phyloP scores from a whole-genome alignment of 2,888 invertebrate species.

The Drosophila kambysellisi region DNA sequence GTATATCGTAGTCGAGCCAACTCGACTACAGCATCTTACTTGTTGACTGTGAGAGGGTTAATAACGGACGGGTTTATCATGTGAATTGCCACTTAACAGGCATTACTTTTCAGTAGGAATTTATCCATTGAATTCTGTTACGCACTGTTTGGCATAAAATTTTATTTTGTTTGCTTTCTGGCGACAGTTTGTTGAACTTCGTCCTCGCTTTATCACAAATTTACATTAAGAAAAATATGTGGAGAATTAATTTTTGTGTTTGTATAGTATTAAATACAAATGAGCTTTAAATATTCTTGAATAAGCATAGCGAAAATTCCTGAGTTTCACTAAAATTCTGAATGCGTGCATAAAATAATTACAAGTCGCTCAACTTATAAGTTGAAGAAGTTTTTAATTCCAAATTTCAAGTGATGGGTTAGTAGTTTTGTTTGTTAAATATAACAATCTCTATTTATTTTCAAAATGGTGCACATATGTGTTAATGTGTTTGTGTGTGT shows the following conservation, averaged over 20 bases:
- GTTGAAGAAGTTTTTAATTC: not conserved
- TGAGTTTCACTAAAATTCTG: not conserved
- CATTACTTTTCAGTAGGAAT: not conserved
- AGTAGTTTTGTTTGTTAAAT: not conserved
- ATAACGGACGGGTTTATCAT: not conserved
- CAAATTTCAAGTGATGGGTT: not conserved
- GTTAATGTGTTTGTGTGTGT: not conserved
- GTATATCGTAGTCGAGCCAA: too few relatives aligned
- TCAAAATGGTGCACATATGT: not conserved
- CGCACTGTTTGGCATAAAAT: not conserved
- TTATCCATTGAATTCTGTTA: not conserved
- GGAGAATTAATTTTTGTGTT: not conserved
- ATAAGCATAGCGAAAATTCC: not conserved
- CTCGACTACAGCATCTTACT: too few relatives aligned
- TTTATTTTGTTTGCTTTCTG: not conserved
- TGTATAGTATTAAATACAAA: not conserved
- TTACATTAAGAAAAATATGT: not conserved
- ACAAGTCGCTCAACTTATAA: not conserved
- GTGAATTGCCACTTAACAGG: not conserved
- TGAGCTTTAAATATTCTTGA: not conserved
- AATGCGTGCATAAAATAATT: not conserved
- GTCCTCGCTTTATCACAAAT: not conserved
- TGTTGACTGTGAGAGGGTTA: not conserved
- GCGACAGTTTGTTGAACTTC: not conserved
- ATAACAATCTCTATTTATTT: not conserved